Base-by-base conservation (phyloP, 2,888 invertebrate genomes). In the Dicycla oo region DNA sequence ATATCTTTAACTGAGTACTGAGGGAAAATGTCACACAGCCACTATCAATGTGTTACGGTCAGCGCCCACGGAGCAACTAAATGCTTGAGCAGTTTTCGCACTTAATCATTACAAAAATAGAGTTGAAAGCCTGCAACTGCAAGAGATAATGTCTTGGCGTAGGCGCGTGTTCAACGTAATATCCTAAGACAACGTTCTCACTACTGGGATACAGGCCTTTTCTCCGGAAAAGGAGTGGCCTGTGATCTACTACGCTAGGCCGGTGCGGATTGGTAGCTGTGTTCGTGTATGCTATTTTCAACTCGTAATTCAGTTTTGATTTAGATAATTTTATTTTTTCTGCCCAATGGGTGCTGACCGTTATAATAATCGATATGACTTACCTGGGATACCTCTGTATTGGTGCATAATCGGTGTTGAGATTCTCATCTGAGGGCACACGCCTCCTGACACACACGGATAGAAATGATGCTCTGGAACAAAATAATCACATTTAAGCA, bases 401-500 rank as follows among this genome's bases (percentile, higher is more conserved):
- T 78, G 98, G 98, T 68, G 98, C 98, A 93, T 97, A 98, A 89
- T 98, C 98, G 88, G 97, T 97, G 92, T 97, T 97, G 89, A 98
- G 96, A 92, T 98, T 98, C 95, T 98, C 98, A 94, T 98, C 98
- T 86, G 98, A 98, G 85, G 98, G 98, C 85, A 97, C 98, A 90
- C 98, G 97, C 89, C 98, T 97, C 81, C 98, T 97, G 87, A 98
- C 98, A 94, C 98, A 98, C 80, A 98, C 98, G 87, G 98, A 98
- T 89, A 98, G 95, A 89, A 98, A 97, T 85, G 98, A 98, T 91
- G 96, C 93, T 93, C 96, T 96, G 95, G 2, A 93, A 94, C 77
- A 64, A 87, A 85, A 75, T 34, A 76, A n/a, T 10, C n/a, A 58
- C 5, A 1, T 51, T 60, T 73, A 38, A 40, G 3, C 15, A n/a